Conservation (phyloP, 2,113 vertebrate genomes). For the Ptilonorhynchus violaceus region DNA sequence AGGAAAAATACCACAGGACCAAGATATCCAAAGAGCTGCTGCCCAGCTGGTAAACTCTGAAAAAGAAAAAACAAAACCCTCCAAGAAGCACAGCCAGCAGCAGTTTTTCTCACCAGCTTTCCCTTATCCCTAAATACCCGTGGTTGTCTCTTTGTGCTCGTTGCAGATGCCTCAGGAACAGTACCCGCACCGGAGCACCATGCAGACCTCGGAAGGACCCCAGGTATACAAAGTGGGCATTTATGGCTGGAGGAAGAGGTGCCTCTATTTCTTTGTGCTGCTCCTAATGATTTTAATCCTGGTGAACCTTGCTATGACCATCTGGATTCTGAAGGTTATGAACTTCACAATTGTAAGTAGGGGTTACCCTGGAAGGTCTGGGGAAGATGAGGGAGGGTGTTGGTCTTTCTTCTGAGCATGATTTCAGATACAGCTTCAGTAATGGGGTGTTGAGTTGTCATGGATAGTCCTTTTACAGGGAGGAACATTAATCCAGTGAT, state of each 20-base stretch:
- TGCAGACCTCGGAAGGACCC: slow-evolving; percentile 90
- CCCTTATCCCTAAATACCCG: background rate
- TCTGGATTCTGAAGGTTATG: slow-evolving; percentile 99
- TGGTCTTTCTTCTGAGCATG: background rate
- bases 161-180: slow-evolving; percentile 98
- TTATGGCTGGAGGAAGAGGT: slow-evolving; percentile 99
- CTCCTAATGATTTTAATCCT: slow-evolving; percentile 98
- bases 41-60: background rate
- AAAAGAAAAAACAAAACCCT: background rate
- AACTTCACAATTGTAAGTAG: slow-evolving; percentile 99
- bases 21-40: background rate
- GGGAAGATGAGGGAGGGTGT: background rate
- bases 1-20: background rate
- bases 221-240: slow-evolving; percentile 99
- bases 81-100: background rate
- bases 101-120: background rate
- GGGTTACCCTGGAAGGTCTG: background rate
- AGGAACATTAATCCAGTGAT: background rate
- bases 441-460: background rate
- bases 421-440: background rate
- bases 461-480: background rate
- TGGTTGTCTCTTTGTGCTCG: slow-evolving; percentile 5
- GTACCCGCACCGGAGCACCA: slow-evolving; percentile 91
- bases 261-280: slow-evolving; percentile 98
- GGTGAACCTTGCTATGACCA: slow-evolving; percentile 98